These are phyloP conservation scores for Scomberomorus guttatus DNA, from an alignment of 2,797 vertebrate genomes.

Conservation along the genomic window DNA sequence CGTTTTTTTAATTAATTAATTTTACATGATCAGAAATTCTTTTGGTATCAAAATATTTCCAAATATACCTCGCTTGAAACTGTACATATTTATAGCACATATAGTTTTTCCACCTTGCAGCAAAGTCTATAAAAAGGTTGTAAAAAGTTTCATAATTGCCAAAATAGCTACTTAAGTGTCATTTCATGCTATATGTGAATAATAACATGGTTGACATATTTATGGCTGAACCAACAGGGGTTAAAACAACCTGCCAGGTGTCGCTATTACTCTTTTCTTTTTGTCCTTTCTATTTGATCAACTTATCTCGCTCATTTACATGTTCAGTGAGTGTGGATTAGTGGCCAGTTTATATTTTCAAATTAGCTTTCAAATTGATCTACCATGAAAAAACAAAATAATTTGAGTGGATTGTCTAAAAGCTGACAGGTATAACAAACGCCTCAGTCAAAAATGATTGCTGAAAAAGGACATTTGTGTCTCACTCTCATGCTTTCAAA, in stretches of 20 bases:
- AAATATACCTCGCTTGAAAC: not conserved
- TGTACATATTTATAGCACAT: not conserved
- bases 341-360: conserved; percentile 6
- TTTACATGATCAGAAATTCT: conserved; percentile 15
- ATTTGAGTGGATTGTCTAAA: conserved; percentile 19
- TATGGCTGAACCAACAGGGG: conserved; percentile 11
- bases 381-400: conserved; percentile 6
- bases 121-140: not conserved
- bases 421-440: conserved; percentile 44
- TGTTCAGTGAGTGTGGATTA: not conserved
- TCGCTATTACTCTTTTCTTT: not conserved
- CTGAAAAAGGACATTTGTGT: conserved; percentile 43
- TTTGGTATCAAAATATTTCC: not conserved
- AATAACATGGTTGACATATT: conserved; percentile 24
- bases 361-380: conserved; percentile 6
- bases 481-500: conserved; percentile 49
- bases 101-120: not conserved
- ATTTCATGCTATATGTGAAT: conserved; percentile 21
- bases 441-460: conserved; percentile 50
- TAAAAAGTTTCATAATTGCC: conserved; percentile 9
- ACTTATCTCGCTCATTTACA: conserved; percentile 1
- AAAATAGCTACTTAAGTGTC: conserved; percentile 14
- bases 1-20: not conserved
- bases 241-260: not conserved
- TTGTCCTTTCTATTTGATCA: conserved; percentile 22